Evolutionary conservation across 2,888 invertebrate species (phyloP), one percentile per base, ranked within the genome.

Genomic region (Laspeyria flexula): DNA sequence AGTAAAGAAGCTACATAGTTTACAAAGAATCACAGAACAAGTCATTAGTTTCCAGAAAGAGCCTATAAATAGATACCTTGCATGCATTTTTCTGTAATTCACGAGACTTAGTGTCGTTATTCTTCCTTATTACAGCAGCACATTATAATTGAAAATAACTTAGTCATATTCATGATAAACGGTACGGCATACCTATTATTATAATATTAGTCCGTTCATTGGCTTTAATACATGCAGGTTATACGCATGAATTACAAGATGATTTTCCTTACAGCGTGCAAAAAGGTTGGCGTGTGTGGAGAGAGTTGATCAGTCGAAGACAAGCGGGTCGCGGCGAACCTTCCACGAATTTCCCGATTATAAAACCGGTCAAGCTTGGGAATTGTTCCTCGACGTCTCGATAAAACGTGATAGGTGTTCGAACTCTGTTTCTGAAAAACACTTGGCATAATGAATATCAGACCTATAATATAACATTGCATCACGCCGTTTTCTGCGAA

Each of bases 261-360:
- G 61, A 52, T 72, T 76, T 79, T 77, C 72, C 71, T 71, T 61
- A 46, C 60, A 43, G 25, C 7, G 43, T 23, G 29, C 47, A 54
- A 57, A 67, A 49, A 67, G 71, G 56, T 64, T 60, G 47, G 52
- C 41, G 48, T 44, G 41, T 49, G 38, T 42, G 35, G 45, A 58
- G 57, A 62, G 56, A 55, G 51, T 55, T 53, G 57, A 47, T 50
- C 50, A 51, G 30, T 55, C 35, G 41, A 44, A 51, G 52, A 57
- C 52, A 49, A 60, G 59, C 66, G 64, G 58, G 58, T 58, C 58
- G 52, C 55, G 44, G 45, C 65, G 67, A 71, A 60, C 81, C 85
- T 88, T 90, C 88, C 83, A 77, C 84, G 88, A 88, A 88, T 83
- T 85, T 87, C 75, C 84, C 77, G 79, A 81, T 83, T 79, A 80